A percentile compares a stretch with the other conserved stretches of the same genome.
Evolutionary conservation across 1,140 invertebrate species (phyloP).

Genomic region (Lepidurus apus): DNA sequence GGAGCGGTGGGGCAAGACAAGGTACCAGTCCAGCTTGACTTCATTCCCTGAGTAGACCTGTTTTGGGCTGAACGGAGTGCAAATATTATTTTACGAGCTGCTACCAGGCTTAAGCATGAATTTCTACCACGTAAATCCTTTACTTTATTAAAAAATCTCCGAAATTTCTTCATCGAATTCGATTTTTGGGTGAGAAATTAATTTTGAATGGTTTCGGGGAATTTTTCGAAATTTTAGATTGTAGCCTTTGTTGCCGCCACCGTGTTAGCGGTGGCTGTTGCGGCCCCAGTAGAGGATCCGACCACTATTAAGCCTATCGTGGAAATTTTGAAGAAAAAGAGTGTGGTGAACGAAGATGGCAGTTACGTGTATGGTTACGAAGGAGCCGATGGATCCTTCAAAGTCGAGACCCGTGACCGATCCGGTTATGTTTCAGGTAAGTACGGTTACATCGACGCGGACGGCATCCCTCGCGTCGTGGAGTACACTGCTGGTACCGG

Average conservation of each 20-base stretch:
- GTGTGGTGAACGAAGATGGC: slow-evolving; percentile 72
- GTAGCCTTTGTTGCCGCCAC: too few species aligned
- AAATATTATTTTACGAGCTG: background rate
- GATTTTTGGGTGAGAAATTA: too few species aligned
- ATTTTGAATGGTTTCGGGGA: too few species aligned
- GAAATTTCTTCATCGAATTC: background rate
- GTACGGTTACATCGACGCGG: slow-evolving; percentile 53
- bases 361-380: slow-evolving; percentile 80
- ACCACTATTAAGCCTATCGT: slow-evolving; percentile 39
- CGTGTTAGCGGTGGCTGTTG: background rate
- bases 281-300: background rate
- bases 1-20: background rate
- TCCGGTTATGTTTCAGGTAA: slow-evolving; percentile 54
- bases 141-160: background rate
- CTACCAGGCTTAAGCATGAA: background rate
- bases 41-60: background rate
- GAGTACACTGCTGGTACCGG: slow-evolving; percentile 63
- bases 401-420: slow-evolving; percentile 68
- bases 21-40: slow-evolving; percentile 4
- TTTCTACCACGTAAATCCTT: background rate
- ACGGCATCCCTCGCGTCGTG: slow-evolving; percentile 63
- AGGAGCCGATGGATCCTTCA: slow-evolving; percentile 68
- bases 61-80: too few species aligned
- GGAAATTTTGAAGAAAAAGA: slow-evolving; percentile 65
- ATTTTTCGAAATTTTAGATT: too few species aligned